Evolutionary conservation across 1,140 invertebrate species (phyloP), one percentile per base, ranked within the genome.

Genomic region (Drosophila sulfurigaster): DNA sequence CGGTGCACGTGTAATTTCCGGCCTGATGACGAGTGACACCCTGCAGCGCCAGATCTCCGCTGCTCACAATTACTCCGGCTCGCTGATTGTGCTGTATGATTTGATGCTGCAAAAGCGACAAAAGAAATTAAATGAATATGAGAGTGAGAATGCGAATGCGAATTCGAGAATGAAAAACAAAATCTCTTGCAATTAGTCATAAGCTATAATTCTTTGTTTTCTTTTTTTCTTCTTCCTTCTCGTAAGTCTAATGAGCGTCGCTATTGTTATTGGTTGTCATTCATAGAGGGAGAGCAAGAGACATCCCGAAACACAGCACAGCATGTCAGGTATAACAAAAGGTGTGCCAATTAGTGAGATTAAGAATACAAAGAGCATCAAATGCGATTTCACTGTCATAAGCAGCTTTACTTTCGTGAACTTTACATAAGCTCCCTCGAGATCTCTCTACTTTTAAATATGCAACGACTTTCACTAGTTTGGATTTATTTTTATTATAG

Each of bases 1-100:
- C 97, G 1, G 96, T 95, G 88, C 97, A 98, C 1, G 96, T 96
- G 91, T 98, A 98, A 92, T 96, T 96, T n/a, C 97, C 97, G 3
- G 96, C 96, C 91, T 97, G 96, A 48, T 95, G 94, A 72, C 96
- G 94, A 57, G 95, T 95, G 30, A 98, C 96, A 59, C 95, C 95
- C 82, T 97, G 96, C 67, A 98, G 93, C 4, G 96, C 97, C 48
- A 98, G 93, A 89, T 96, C 95, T 49, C 95, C 95, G 91, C 96
- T 96, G 79, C 96, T 97, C 15, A 97, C 96, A 78, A 98, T 97
- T 2, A 98, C 94, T 3, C 97, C 97, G 38, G 94, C 94, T 75
- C 96, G 95, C 38, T 95, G 95, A 93, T 97, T 97, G 81, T 97
- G 96, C 92, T 96, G 96, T 41, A 98, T 95, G 20, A 96, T 93